phyloP scores from a whole-genome alignment of 1,140 invertebrate species.

The Odontomachus brunneus region DNA sequence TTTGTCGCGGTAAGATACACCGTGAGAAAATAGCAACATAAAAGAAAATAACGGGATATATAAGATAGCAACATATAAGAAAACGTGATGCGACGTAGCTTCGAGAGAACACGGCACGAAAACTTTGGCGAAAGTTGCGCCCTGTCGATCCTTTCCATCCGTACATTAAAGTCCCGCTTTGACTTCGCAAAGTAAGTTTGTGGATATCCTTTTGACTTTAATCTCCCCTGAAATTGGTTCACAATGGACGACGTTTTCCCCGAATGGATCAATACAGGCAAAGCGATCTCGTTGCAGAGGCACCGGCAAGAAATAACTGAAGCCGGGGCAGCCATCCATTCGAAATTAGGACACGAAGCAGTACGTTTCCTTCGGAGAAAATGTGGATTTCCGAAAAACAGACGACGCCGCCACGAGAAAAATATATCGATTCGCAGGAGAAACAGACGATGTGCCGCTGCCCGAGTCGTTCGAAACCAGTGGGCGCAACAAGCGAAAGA shows the following conservation, averaged over 20 bases:
- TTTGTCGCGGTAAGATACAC: neutral
- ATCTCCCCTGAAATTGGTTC: conserved; percentile 44
- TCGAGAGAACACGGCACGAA: neutral
- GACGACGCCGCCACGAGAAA: neutral
- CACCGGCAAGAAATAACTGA: conserved; percentile 23
- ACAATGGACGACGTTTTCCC: conserved; percentile 20
- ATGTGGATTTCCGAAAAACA: conserved; percentile 1
- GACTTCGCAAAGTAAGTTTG: conserved; percentile 54
- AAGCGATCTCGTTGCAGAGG: neutral
- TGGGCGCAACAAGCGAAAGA: neutral
- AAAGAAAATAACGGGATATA: neutral
- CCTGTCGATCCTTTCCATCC: conserved; percentile 36
- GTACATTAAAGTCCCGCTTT: conserved; percentile 38
- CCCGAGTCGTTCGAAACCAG: neutral
- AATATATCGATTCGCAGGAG: neutral
- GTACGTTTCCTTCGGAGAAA: neutral
- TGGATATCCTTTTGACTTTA: conserved; percentile 44
- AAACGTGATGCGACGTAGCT: neutral
- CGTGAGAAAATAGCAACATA: neutral
- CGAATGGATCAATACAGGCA: conserved; percentile 38
- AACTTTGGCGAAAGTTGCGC: conserved; percentile 39
- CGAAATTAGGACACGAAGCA: neutral
- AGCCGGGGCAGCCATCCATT: neutral
- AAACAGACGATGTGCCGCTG: no score
- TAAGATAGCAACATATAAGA: neutral